Percentiles rank a stretch among this genome's conserved stretches.
These are phyloP conservation scores for Griposia aprilina DNA, from an alignment of 2,888 invertebrate species.

Conservation along the genomic window DNA sequence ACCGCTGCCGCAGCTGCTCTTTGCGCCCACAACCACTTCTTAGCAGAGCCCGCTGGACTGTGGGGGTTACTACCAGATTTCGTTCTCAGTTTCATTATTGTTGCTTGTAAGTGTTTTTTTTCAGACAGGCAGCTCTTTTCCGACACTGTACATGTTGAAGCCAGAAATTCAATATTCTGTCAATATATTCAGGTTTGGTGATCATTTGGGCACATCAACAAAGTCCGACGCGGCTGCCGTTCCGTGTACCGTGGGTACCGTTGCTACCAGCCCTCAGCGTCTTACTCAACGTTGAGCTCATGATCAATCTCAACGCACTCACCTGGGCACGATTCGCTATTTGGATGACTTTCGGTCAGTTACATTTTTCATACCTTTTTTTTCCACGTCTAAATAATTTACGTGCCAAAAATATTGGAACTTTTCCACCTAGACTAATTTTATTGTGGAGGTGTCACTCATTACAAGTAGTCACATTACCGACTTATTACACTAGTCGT, in stretches of 20 bases:
- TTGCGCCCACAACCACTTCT: constrained; percentile 92
- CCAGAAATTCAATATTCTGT: neutral
- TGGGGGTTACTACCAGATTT: constrained; percentile 93
- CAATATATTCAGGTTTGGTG: constrained; percentile 90
- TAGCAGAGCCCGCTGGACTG: constrained; percentile 90
- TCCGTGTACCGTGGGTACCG: constrained; percentile 96
- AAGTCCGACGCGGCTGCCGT: constrained; percentile 92
- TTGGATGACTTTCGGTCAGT: constrained; percentile 95
- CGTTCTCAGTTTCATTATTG: constrained; percentile 91
- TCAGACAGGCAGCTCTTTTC: neutral
- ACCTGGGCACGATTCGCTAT: constrained; percentile 96
- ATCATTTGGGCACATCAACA: constrained; percentile 95
- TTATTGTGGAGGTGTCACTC: constrained; percentile 39
- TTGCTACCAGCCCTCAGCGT: constrained; percentile 95
- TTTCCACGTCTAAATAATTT: neutral
- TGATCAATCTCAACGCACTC: constrained; percentile 94
- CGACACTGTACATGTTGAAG: neutral
- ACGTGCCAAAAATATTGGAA: constrained; percentile 40
- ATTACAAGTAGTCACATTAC: constrained; percentile 42
- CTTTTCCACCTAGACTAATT: constrained; percentile 34
- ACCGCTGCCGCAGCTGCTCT: constrained; percentile 92
- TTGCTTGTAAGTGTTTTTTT: constrained; percentile 90
- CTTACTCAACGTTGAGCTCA: constrained; percentile 94
- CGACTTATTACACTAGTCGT: constrained; percentile 4
- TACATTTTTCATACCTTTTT: neutral